phyloP scores from a whole-genome alignment of 2,888 invertebrate genomes.

The Flexamia atlantica region DNA sequence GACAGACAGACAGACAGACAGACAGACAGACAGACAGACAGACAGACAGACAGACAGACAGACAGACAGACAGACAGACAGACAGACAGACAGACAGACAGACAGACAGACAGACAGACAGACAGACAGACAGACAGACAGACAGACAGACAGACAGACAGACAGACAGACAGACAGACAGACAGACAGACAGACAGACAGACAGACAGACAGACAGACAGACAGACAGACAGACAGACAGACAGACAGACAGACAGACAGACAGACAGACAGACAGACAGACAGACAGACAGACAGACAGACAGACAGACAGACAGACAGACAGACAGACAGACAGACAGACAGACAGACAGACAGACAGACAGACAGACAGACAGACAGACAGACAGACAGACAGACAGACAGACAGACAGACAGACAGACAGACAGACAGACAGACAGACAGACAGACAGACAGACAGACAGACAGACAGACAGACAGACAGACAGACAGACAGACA shows the following conservation, averaged over 20 bases:
- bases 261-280: slow-evolving; percentile 10
- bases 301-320: not conserved
- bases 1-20: slow-evolving; percentile 6
- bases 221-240: not conserved
- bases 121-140: slow-evolving; percentile 11
- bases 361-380: too few relatives aligned
- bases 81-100: slow-evolving; percentile 11
- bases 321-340: not conserved
- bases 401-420: too few relatives aligned
- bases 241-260: slow-evolving; percentile 8
- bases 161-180: slow-evolving; percentile 5
- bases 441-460: too few relatives aligned
- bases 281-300: slow-evolving; percentile 11
- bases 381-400: too few relatives aligned
- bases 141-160: slow-evolving; percentile 13
- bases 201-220: slow-evolving; percentile 16
- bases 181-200: slow-evolving; percentile 9
- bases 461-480: too few relatives aligned
- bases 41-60: slow-evolving; percentile 11
- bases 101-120: slow-evolving; percentile 4
- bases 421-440: too few relatives aligned
- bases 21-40: slow-evolving; percentile 10
- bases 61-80: slow-evolving; percentile 10
- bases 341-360: slow-evolving; percentile 18
- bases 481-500: too few relatives aligned